A percentile compares a stretch with the other conserved stretches of the same genome.
Conservation (phyloP, 2,797 vertebrate genomes). For the Tolypeutes matacus region DNA sequence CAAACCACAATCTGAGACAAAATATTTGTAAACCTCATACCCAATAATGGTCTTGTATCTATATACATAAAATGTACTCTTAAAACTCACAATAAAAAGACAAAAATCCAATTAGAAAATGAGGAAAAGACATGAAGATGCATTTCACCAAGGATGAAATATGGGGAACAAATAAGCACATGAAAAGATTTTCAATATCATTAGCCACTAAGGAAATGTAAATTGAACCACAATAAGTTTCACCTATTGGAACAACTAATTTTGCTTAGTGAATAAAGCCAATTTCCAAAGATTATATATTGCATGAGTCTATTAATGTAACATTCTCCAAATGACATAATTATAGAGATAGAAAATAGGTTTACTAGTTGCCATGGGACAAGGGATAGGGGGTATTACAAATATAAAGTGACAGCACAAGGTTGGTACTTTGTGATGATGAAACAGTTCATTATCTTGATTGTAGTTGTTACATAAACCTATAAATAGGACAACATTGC, state of each 20-base stretch:
- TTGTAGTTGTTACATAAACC: not conserved
- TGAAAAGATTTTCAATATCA: not conserved
- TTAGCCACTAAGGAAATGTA: not conserved
- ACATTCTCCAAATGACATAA: no score
- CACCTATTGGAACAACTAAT: not conserved
- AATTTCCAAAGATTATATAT: not conserved
- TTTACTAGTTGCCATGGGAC: not conserved
- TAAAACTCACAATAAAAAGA: not conserved
- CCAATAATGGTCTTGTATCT: not conserved
- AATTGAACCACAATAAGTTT: not conserved
- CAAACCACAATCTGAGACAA: no score
- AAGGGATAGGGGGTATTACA: not conserved
- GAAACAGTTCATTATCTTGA: not conserved
- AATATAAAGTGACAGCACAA: not conserved
- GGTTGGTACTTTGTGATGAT: not conserved
- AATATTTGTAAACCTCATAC: not conserved
- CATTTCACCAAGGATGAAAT: not conserved
- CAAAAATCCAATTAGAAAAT: not conserved
- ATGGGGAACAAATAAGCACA: not conserved
- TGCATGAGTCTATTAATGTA: not conserved
- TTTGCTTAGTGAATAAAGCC: not conserved
- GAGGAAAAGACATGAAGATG: not conserved
- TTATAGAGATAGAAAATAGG: not conserved
- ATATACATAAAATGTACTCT: not conserved
- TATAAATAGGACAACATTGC: not conserved